Percentiles rank a stretch among this genome's conserved stretches.
phyloP scores from a whole-genome alignment of 2,797 vertebrate species.

The Champsocephalus gunnari region DNA sequence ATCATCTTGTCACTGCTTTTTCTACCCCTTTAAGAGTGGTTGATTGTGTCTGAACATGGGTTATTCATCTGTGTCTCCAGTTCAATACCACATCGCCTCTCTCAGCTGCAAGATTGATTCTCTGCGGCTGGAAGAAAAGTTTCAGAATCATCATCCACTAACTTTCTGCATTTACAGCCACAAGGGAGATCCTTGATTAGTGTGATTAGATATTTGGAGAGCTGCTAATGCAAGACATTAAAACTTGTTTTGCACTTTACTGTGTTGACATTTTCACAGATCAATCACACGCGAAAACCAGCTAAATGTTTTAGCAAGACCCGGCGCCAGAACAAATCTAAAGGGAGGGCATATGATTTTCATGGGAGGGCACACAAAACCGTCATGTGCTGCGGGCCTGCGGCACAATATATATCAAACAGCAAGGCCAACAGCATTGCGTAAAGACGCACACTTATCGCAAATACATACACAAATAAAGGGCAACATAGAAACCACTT shows the following conservation, averaged over 20 bases:
- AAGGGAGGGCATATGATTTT: no score
- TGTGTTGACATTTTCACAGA: constrained; percentile 60
- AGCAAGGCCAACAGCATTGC: no score
- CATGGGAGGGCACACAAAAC: no score
- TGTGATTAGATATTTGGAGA: constrained; percentile 50
- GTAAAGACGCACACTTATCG: no score
- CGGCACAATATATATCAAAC: no score
- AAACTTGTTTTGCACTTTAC: constrained; percentile 43
- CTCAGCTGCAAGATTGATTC: constrained; percentile 42
- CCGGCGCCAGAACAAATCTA: no score
- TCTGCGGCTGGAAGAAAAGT: constrained; percentile 44
- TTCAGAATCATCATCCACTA: constrained; percentile 49
- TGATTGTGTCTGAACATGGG: constrained; percentile 58
- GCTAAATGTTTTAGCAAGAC: constrained; percentile 36
- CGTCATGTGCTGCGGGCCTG: no score
- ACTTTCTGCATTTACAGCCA: constrained; percentile 40
- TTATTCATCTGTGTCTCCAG: constrained; percentile 59
- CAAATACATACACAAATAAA: no score
- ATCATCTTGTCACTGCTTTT: constrained; percentile 40
- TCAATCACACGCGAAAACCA: constrained; percentile 14
- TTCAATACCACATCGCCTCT: constrained; percentile 47
- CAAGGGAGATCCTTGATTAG: constrained; percentile 7
- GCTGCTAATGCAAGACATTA: constrained; percentile 52
- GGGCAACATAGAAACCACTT: no score
- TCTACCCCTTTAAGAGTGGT: constrained; percentile 34